Evolutionary conservation across 1,140 invertebrate species (phyloP).

Genomic region (Lordiphosa mommai): DNA sequence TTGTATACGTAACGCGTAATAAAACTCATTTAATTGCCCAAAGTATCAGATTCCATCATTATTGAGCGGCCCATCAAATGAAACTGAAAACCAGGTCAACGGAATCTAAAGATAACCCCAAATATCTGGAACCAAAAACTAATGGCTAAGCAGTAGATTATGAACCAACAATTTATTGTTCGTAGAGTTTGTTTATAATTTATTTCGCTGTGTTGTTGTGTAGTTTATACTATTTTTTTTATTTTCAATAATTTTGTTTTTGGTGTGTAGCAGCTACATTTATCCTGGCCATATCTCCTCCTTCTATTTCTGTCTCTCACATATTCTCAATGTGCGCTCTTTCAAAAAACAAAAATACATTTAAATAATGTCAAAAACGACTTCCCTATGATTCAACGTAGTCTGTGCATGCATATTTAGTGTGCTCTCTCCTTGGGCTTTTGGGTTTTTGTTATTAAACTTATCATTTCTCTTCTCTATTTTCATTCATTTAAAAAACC

Average conservation of each 20-base stretch:
- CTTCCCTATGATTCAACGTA: conserved; percentile 20
- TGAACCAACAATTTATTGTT: conserved; percentile 44
- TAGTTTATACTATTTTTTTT: conserved; percentile 1
- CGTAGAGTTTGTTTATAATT: conserved; percentile 60
- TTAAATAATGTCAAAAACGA: conserved; percentile 2
- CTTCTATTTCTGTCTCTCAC: conserved; percentile 1
- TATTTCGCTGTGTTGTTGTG: conserved; percentile 51
- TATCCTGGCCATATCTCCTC: conserved; percentile 4
- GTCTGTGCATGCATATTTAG: conserved; percentile 26
- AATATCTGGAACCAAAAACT: conserved; percentile 45
- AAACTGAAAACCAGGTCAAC: conserved; percentile 46
- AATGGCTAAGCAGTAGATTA: conserved; percentile 62
- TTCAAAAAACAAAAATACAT: too few relatives aligned
- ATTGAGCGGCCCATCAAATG: conserved; percentile 76
- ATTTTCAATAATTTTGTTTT: conserved; percentile 15
- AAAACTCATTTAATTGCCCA: conserved; percentile 13
- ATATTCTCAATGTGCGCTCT: too few relatives aligned
- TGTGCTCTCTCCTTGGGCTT: conserved; percentile 16
- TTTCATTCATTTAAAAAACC: conserved; percentile 25
- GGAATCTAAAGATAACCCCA: conserved; percentile 31
- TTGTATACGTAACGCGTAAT: conserved; percentile 16
- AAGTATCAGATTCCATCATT: conserved; percentile 79
- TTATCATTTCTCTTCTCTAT: conserved; percentile 7
- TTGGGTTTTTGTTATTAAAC: conserved; percentile 7
- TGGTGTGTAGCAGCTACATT: not conserved